phyloP scores from a whole-genome alignment of 1,140 invertebrate species.

The Aphelinus atriplicis region DNA sequence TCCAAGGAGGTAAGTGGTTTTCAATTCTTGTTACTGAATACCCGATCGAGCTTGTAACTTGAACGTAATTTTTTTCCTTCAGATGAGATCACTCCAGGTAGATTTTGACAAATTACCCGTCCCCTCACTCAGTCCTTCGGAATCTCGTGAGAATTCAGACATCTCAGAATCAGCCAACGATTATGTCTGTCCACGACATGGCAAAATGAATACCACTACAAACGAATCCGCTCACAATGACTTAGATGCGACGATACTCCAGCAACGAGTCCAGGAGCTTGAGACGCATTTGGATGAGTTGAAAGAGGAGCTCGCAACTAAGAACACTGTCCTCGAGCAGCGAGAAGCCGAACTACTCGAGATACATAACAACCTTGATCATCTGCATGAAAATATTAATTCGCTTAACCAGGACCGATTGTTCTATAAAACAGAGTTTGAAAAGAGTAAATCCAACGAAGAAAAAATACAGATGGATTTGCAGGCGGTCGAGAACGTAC shows the following conservation, averaged over 20 bases:
- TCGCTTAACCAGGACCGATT: constrained; percentile 68
- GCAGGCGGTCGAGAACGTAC: constrained; percentile 66
- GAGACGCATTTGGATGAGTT: constrained; percentile 68
- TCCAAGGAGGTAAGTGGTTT: constrained; percentile 23
- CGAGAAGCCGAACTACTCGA: constrained; percentile 66
- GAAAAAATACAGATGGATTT: constrained; percentile 69
- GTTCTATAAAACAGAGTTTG: constrained; percentile 70
- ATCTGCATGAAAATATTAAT: constrained; percentile 68
- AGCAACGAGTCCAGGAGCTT: constrained; percentile 56
- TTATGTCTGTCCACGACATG: constrained; percentile 32
- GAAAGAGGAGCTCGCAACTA: constrained; percentile 65
- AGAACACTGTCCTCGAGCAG: constrained; percentile 66
- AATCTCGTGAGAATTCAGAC: not conserved
- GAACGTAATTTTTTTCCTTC: not conserved
- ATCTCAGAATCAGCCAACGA: constrained; percentile 16
- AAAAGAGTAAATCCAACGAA: constrained; percentile 66
- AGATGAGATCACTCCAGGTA: constrained; percentile 14
- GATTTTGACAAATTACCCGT: too few relatives aligned
- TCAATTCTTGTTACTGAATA: too few relatives aligned
- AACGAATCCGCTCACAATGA: not conserved
- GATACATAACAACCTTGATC: constrained; percentile 70
- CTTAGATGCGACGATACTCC: not conserved
- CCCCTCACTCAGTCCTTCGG: not conserved
- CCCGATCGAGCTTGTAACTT: too few relatives aligned
- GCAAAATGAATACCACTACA: not conserved